Evolutionary conservation across 92 coral and sea anemone genomes (phyloP), one percentile per base, ranked within the genome.

Genomic region (Meandrina meandrites): DNA sequence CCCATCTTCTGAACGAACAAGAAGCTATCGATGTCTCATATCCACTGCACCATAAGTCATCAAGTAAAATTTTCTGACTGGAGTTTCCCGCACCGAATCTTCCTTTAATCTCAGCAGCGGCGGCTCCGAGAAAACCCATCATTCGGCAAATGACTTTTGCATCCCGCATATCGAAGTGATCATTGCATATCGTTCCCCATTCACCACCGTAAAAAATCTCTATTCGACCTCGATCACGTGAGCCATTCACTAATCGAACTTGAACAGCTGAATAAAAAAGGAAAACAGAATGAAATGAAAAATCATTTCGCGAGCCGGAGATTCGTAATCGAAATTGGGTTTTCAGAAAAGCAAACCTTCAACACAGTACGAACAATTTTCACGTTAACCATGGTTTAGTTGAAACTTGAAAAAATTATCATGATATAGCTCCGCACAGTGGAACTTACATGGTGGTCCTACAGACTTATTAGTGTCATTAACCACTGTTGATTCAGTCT

Each of bases 161-260:
- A 71, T 84, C 91, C 7, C 78, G 81, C 30, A 78, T 84, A 37
- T 84, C 93, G 76, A 90, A 91, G 60, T 83, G 32, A 80, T 91
- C 91, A 72, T 79, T 78, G 73, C 93, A 91, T 22, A 91, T 82
- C 18, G 93, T 91, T 53, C 93, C 93, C 93, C 93, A 91, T 70
- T 74, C 75, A 34, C 82, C 86, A 42, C 84, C 78, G 75, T 91
- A 81, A 16, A 76, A 70, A 37, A 91, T 75, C 40, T 91, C 93
- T 8, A 88, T 84, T 0, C 93, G 91, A 16, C 93, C 93, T 21
- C 82, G 71, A 19, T 85, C 51, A 34, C 57, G 75, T 47, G 84
- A 81, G n/a, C 93, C 93, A 60, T 88, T 81, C 31, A 85, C 83
- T 42, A 90, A 70, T 9, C 93, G 93, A 30, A 90, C 86, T 64